phyloP scores from a whole-genome alignment of 2,888 invertebrate genomes.

The Dolichopus griseipennis region DNA sequence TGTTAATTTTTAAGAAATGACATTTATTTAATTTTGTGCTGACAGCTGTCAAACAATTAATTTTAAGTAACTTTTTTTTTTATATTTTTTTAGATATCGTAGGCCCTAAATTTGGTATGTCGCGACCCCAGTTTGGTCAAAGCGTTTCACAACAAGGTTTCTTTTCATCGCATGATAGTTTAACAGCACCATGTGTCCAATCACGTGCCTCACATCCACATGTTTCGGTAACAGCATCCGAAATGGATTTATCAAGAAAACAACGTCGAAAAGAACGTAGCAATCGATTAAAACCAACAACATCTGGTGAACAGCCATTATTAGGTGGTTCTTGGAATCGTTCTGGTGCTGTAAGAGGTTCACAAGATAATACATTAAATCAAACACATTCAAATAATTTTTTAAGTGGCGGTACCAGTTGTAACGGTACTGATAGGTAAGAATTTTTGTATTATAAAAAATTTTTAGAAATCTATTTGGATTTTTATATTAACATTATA shows the following conservation, averaged over 20 bases:
- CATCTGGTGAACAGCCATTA: slow-evolving; percentile 60
- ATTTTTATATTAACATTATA: too few species aligned
- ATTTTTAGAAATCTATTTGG: too few species aligned
- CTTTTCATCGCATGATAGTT: slow-evolving; percentile 66
- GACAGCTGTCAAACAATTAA: slow-evolving; percentile 9
- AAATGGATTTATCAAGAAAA: slow-evolving; percentile 63
- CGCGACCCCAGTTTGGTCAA: slow-evolving; percentile 47
- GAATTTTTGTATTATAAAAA: too few species aligned
- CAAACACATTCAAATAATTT: slow-evolving; percentile 52
- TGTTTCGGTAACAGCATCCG: slow-evolving; percentile 57
- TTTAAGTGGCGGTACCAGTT: slow-evolving; percentile 52
- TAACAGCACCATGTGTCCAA: slow-evolving; percentile 55
- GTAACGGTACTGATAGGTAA: slow-evolving; percentile 61
- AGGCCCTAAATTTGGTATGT: slow-evolving; percentile 70
- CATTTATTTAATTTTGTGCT: background rate
- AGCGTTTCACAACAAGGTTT: slow-evolving; percentile 52
- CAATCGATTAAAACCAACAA: slow-evolving; percentile 55
- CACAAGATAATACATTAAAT: slow-evolving; percentile 46
- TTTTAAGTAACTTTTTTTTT: slow-evolving; percentile 14
- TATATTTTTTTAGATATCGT: slow-evolving; percentile 54
- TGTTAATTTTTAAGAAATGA: background rate
- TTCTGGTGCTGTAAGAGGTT: slow-evolving; percentile 46
- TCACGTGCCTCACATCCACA: slow-evolving; percentile 50
- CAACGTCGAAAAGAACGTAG: slow-evolving; percentile 53
- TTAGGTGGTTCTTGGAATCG: slow-evolving; percentile 59